Base-by-base conservation (phyloP, 2,113 vertebrate species). In the Octodon degus region DNA sequence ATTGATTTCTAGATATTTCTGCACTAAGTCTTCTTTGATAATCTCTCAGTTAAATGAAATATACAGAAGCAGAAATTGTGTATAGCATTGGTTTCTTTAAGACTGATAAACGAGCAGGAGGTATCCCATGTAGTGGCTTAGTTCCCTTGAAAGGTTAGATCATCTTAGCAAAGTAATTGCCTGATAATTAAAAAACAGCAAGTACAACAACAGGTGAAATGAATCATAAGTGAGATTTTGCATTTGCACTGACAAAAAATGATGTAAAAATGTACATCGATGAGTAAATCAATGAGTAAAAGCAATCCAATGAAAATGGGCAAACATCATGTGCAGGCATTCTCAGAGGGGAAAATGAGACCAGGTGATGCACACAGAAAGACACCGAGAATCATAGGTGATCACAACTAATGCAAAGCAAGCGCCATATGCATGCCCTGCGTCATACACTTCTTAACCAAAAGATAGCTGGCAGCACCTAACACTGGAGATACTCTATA, bases 31-130 rank as follows among this genome's bases (percentile, higher is more conserved):
- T 92, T 90, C 90, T 86, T 83, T 67, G 7, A 83, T 89, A 58
- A 43, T 83, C 22, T 95, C 76, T 74, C 1, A 76, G 74, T 16
- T 68, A 96, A 95, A 89, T 74, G 34, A 93, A 93, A 80, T 67
- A 92, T 50, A 80, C 22, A 96, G 30, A 68, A 40, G 2, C 17
- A 82, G 7, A 84, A 16, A 74, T 84, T 40, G 89, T 32, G 68
- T 43, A 12, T 60, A 20, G 2, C 13, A 80, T 70, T 90, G 43
- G 4, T 72, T 90, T 93, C 40, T 74, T 70, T 43, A 90, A 63
- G 60, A 76, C 65, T 88, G 22, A 55, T 53, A 43, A 77, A 89
- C 40, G 58, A 90, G 25, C 20, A 79, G 14, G 20, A 77, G 50
- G 5, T 53, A 7, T 58, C n/a, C 47, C 5, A 68, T 22, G 87